Conservation (phyloP, 1,140 invertebrate species). For the Cepaea nemoralis region DNA sequence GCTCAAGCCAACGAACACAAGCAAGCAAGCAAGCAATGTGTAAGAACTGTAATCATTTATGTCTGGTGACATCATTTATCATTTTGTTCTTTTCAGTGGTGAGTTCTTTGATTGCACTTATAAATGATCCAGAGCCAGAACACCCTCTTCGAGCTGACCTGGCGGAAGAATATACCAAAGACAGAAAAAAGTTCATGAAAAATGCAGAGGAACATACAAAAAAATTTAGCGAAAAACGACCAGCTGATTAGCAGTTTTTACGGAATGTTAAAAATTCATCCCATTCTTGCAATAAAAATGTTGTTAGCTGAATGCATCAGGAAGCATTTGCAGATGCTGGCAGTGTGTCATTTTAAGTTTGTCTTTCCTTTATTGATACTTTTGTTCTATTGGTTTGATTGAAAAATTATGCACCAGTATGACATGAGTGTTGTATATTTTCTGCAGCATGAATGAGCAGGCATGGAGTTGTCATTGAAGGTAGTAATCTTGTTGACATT, state of each 20-base stretch:
- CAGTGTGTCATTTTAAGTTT: neutral
- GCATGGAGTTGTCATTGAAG: too few species aligned
- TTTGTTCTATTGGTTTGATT: slow-evolving; percentile 1
- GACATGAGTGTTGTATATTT: neutral
- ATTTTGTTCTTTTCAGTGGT: slow-evolving; percentile 81
- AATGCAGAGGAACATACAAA: slow-evolving; percentile 99
- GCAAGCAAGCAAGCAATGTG: too few species aligned
- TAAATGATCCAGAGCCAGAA: slow-evolving; percentile 98
- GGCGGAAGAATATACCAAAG: slow-evolving; percentile 96
- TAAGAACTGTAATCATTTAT: too few species aligned
- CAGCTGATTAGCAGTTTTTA: slow-evolving; percentile 79
- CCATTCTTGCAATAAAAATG: neutral
- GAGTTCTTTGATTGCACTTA: slow-evolving; percentile 93
- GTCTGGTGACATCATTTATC: neutral
- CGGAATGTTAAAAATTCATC: neutral
- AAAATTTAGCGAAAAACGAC: slow-evolving; percentile 97
- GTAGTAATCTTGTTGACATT: too few species aligned
- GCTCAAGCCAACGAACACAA: too few species aligned
- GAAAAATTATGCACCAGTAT: neutral
- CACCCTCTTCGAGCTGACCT: slow-evolving; percentile 96
- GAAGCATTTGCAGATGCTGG: neutral
- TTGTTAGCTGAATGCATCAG: neutral
- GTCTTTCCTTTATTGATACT: neutral
- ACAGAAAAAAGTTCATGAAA: slow-evolving; percentile 97
- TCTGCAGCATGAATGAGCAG: neutral